phyloP scores from a whole-genome alignment of 2,888 invertebrate species.

The Idaea aversata region DNA sequence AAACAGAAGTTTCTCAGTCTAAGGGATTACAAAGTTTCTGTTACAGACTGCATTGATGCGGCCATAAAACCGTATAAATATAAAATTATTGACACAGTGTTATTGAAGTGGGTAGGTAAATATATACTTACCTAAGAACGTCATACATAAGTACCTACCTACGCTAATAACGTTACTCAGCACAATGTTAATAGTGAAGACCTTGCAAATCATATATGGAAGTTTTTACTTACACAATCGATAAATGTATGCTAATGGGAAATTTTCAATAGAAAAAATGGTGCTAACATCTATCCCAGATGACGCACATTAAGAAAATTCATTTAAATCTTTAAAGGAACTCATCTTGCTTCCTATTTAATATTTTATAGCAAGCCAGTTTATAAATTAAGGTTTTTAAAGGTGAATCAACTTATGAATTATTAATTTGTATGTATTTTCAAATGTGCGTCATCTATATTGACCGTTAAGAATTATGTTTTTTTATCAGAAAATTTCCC shows the following conservation, averaged over 20 bases:
- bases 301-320: background rate
- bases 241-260: background rate
- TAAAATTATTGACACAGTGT: background rate
- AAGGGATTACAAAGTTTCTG: too few species aligned
- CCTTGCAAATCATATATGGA: background rate
- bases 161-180: background rate
- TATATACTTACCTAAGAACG: background rate
- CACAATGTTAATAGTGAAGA: background rate
- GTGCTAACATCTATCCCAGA: background rate
- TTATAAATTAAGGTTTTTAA: background rate
- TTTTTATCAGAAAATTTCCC: background rate
- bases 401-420: too few species aligned
- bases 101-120: background rate
- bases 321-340: too few species aligned
- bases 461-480: conserved; percentile 2
- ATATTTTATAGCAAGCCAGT: too few species aligned
- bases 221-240: background rate
- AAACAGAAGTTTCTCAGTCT: too few species aligned
- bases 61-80: too few species aligned
- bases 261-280: background rate
- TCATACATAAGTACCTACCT: background rate
- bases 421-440: too few species aligned
- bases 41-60: too few species aligned
- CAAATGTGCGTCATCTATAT: too few species aligned
- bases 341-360: too few species aligned